A percentile compares a stretch with the other conserved stretches of the same genome.
These are phyloP conservation scores for Elaphurus davidianus DNA, from an alignment of 2,113 vertebrate genomes.

Conservation along the genomic window DNA sequence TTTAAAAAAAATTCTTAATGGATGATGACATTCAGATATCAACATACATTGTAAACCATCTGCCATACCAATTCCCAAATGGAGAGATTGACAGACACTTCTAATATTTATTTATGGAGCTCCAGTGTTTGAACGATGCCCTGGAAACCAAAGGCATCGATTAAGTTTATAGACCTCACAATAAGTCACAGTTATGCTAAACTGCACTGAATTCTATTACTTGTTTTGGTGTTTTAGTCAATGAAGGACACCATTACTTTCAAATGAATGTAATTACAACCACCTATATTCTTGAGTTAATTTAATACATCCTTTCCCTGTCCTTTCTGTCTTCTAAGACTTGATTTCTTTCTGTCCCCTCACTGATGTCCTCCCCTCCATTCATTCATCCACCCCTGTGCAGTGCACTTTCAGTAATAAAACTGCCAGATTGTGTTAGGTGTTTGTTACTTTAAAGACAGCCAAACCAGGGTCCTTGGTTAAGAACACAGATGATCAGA, in stretches of 20 bases:
- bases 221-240: neutral
- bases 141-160: neutral
- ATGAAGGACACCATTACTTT: neutral
- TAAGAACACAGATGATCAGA: neutral
- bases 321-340: neutral
- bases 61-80: neutral
- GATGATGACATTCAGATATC: conserved; percentile 2
- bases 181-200: neutral
- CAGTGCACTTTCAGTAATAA: neutral
- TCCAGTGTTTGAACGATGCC: neutral
- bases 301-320: neutral
- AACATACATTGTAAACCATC: neutral
- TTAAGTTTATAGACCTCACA: neutral
- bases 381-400: neutral
- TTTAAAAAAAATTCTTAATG: neutral
- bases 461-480: neutral
- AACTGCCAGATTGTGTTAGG: neutral
- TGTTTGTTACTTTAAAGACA: neutral
- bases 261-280: neutral
- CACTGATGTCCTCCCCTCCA: neutral
- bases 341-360: neutral
- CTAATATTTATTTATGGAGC: neutral
- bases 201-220: neutral
- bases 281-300: neutral
- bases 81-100: neutral